Conservation (phyloP, 2,888 invertebrate genomes). For the Alviniconcha strummeri region DNA sequence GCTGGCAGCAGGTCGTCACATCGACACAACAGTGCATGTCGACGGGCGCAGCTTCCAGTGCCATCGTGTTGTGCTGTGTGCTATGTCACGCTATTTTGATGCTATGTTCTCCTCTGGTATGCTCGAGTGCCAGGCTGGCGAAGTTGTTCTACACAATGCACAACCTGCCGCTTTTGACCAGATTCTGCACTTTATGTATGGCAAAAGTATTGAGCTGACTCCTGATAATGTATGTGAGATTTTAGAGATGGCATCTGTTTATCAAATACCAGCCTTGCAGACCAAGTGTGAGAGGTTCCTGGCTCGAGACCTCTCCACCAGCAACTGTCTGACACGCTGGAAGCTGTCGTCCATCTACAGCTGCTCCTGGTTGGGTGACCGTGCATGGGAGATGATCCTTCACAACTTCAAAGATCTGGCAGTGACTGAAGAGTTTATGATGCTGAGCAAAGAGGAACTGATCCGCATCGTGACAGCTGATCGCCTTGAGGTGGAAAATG, state of each 20-base stretch:
- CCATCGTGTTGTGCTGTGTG: conserved; percentile 63
- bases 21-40: conserved; percentile 62
- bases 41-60: conserved; percentile 59
- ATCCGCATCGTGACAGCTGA: conserved; percentile 75
- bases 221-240: conserved; percentile 83
- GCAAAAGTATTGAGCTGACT: conserved; percentile 82
- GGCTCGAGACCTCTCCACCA: conserved; percentile 81
- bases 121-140: conserved; percentile 59
- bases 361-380: conserved; percentile 74
- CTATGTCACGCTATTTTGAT: conserved; percentile 63
- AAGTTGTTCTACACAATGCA: conserved; percentile 72
- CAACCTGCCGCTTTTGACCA: conserved; percentile 84
- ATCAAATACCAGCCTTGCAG: conserved; percentile 87
- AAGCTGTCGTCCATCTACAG: conserved; percentile 76
- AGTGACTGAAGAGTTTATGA: conserved; percentile 70
- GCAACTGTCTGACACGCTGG: conserved; percentile 77
- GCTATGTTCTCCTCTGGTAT: conserved; percentile 67
- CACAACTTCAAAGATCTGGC: conserved; percentile 59
- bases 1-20: conserved; percentile 50
- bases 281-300: conserved; percentile 87
- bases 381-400: conserved; percentile 74
- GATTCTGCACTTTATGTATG: conserved; percentile 88
- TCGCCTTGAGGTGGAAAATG: conserved; percentile 74
- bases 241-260: conserved; percentile 89
- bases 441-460: conserved; percentile 73